Base-by-base conservation (phyloP, 1,140 invertebrate genomes). In the Zelostemma sp. region DNA sequence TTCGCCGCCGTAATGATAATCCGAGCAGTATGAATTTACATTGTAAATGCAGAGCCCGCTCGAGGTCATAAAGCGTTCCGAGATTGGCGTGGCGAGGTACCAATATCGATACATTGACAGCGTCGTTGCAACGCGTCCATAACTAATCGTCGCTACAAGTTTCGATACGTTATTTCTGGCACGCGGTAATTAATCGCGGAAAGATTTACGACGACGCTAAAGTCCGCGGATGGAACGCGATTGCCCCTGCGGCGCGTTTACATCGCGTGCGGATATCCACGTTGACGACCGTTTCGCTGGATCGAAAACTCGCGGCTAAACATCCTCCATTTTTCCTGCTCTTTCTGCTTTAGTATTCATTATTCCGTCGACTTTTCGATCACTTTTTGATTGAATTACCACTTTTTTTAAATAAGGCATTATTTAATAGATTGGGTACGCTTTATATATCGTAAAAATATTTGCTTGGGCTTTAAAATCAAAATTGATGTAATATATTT, bases 111-210 rank as follows among this genome's bases (percentile, higher is more conserved):
- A 48, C 45, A 46, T 48, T 46, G 28, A 21, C 55, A 58, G 38
- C 62, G 56, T 48, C 51, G 51, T 45, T 46, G 43, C 40, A n/a
- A 56, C 57, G 54, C 67, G 60, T 71, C 62, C 46, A 65, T 66
- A 75, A 77, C 69, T 73, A 68, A 74, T 75, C 73, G 66, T 45
- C 53, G 41, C 67, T 76, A 78, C 68, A 67, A 70, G 68, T 70
- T 58, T 55, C 59, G 72, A 68, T 69, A 75, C 58, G 68, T 73
- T 68, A 74, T 70, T 69, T 57, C 58, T 64, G 63, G 55, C 61
- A 63, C 53, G 65, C 61, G 54, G 56, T 74, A 76, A 79, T 79
- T 79, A 79, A 78, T 79, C 64, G 54, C 58, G 48, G 45, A 33
- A 51, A 67, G 70, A 67, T 70, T 76, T 68, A 72, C 68, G 56